Evolutionary conservation across 2,113 vertebrate genomes (phyloP), one percentile per base, ranked within the genome.

Genomic region (Eubucco bourcierii): DNA sequence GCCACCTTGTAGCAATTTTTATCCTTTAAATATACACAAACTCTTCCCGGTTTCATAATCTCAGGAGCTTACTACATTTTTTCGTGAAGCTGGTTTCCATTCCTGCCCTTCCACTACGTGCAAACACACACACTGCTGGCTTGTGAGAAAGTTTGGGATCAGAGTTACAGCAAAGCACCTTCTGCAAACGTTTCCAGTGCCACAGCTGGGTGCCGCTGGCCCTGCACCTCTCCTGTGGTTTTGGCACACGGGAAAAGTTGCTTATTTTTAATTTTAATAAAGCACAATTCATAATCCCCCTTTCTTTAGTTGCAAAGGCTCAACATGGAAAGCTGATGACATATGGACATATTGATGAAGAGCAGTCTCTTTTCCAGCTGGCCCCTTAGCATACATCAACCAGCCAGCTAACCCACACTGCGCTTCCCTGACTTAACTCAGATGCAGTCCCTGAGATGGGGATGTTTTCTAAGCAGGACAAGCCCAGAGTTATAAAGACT

Each of bases 61-160:
- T 59, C 37, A n/a, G 58, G 44, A 80, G 15, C 15, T 58, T 33
- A 9, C 16, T 65, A 10, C 25, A 29, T 34, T 78, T 41, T 53
- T 63, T 15, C 20, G n/a, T 20, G 67, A 41, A 81, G 3, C 19
- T 23, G 7, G 34, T 34, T 52, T 47, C 19, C 24, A 2, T 14
- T 31, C 1, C 4, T 28, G 7, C 28, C 5, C 13, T 4, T 16
- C 58, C 33, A 16, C 8, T 5, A 2, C 1, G 0, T 4, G 7
- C 56, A 64, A 34, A 24, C 53, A 12, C 25, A 28, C 12, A 2
- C 1, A 1, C 31, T 8, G 17, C 68, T 31, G 53, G 58, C 27
- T 21, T 8, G 4, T 12, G 17, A 63, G n/a, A 7, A n/a, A 28
- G 23, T 60, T 3, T 80, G 53, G 25, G 10, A 33, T 18, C 34